These are phyloP conservation scores for Serinus canaria DNA, from an alignment of 2,113 vertebrate genomes.

Conservation along the genomic window DNA sequence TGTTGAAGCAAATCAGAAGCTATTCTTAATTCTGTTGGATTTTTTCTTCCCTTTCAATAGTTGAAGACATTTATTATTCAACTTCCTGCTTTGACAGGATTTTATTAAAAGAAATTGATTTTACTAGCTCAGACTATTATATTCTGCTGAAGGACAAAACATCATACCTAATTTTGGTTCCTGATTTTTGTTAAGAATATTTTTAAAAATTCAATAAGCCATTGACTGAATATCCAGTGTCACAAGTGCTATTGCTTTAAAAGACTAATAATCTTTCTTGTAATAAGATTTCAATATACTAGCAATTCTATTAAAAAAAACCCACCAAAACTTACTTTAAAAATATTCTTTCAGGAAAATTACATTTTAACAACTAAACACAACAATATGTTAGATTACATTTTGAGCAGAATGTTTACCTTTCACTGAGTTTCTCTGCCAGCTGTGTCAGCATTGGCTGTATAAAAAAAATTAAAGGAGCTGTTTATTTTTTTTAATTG, in stretches of 20 bases:
- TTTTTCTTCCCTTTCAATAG: conserved; percentile 5
- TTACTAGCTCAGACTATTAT: background rate
- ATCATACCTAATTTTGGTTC: background rate
- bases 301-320: background rate
- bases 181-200: background rate
- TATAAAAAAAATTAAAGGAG: conserved; percentile 44
- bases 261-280: background rate
- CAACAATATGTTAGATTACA: conserved; percentile 46
- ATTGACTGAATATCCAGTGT: background rate
- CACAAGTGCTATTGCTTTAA: background rate
- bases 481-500: conserved; percentile 60
- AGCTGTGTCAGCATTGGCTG: conserved; percentile 52
- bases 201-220: background rate
- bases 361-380: conserved; percentile 26
- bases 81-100: conserved; percentile 14
- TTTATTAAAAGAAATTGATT: conserved; percentile 41
- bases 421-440: conserved; percentile 57
- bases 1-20: background rate
- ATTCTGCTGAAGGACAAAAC: conserved; percentile 15
- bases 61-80: conserved; percentile 28
- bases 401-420: conserved; percentile 53
- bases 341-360: conserved; percentile 30
- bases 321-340: background rate
- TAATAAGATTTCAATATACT: background rate
- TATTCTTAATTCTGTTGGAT: background rate